Percentiles rank a stretch among this genome's conserved stretches.
phyloP scores from a whole-genome alignment of 1,140 invertebrate genomes.

The Drosophila orena region DNA sequence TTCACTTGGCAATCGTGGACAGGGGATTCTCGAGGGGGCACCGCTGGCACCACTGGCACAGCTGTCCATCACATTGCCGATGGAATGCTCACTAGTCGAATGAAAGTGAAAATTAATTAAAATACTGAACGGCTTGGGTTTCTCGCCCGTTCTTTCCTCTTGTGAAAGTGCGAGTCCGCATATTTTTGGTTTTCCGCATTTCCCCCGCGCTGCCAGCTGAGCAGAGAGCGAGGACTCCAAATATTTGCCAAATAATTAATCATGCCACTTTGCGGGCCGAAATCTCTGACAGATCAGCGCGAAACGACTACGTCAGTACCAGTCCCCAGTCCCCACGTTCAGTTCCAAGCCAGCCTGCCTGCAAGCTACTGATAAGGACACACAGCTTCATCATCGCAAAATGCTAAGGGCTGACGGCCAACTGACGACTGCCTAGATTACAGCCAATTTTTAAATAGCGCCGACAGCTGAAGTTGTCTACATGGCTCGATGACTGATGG shows the following conservation, averaged over 20 bases:
- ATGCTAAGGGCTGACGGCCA: not conserved
- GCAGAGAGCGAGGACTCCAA: conserved; percentile 35
- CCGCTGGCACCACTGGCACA: conserved; percentile 5
- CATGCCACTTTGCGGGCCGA: conserved; percentile 63
- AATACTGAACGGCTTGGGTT: conserved; percentile 26
- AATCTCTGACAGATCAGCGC: conserved; percentile 35
- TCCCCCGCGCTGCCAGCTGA: conserved; percentile 31
- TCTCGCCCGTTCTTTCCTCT: not conserved
- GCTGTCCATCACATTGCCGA: conserved; percentile 43
- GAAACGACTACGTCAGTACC: conserved; percentile 11
- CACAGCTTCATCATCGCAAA: conserved; percentile 41
- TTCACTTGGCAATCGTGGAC: not conserved
- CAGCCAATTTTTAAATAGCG: conserved; percentile 71
- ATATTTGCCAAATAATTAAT: conserved; percentile 81
- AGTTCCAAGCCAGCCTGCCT: conserved; percentile 3
- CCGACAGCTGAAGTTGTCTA: conserved; percentile 60
- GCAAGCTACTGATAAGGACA: conserved; percentile 35
- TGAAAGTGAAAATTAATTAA: conserved; percentile 73
- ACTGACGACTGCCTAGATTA: conserved; percentile 39
- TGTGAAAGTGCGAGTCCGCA: conserved; percentile 17
- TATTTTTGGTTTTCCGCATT: conserved; percentile 35
- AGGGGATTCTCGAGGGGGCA: not conserved
- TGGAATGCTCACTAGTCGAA: conserved; percentile 43
- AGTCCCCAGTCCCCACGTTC: not conserved
- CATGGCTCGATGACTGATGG: conserved; percentile 38